Conservation (phyloP, 2,113 vertebrate genomes). For the Plectropomus leopardus region DNA sequence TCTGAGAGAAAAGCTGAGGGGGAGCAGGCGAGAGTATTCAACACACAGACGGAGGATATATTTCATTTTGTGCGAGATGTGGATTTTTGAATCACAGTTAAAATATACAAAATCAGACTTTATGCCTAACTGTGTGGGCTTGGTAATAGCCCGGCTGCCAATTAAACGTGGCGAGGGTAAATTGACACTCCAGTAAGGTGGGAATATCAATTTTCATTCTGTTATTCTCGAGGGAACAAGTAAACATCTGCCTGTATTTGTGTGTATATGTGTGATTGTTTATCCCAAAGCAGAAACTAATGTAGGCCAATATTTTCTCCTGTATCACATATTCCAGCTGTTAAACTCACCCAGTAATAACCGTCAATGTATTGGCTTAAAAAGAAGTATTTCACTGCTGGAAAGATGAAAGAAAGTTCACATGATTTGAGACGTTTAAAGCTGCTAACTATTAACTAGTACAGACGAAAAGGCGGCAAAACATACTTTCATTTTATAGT, state of each 20-base stretch:
- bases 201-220: slow-evolving; percentile 50
- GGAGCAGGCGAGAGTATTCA: slow-evolving; percentile 36
- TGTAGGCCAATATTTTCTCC: not conserved
- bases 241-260: slow-evolving; percentile 52
- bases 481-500: too few species aligned
- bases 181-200: slow-evolving; percentile 22
- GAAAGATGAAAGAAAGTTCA: too few species aligned
- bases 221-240: slow-evolving; percentile 33
- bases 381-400: slow-evolving; percentile 11
- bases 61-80: slow-evolving; percentile 32
- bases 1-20: slow-evolving; percentile 49
- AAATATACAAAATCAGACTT: slow-evolving; percentile 39
- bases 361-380: slow-evolving; percentile 46
- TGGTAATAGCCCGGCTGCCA: slow-evolving; percentile 16
- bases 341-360: slow-evolving; percentile 25
- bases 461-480: too few species aligned
- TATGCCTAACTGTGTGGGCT: slow-evolving; percentile 1
- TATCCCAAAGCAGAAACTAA: slow-evolving; percentile 28
- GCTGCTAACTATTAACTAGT: too few species aligned
- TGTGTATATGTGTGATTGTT: slow-evolving; percentile 5
- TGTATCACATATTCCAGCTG: slow-evolving; percentile 24
- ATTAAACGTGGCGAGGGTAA: slow-evolving; percentile 36
- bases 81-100: slow-evolving; percentile 39
- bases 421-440: too few species aligned
- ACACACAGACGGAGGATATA: slow-evolving; percentile 7